Base-by-base conservation (phyloP, 2,113 vertebrate species). In the Ophthalmolycus amberensis region DNA sequence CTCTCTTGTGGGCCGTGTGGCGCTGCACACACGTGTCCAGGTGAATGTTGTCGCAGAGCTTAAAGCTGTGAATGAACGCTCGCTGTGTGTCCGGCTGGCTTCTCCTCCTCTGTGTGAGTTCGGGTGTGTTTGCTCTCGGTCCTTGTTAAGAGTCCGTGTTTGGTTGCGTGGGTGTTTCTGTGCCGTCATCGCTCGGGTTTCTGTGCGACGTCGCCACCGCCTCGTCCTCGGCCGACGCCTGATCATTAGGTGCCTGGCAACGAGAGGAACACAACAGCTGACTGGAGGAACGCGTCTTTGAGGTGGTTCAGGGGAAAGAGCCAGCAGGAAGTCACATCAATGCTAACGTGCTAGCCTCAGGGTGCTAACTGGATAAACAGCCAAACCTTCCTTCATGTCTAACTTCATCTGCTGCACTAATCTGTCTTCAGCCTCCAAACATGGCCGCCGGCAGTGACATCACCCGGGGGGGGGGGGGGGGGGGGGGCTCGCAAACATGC, bases 161-260 rank as follows among this genome's bases (percentile, higher is more conserved):
- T 9, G 60, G 22, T 2, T 71, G 79, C 1, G 82, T 70, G 65
- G 86, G 65, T 1, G 80, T 66, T 56, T 73, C 75, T 11, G 80
- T 15, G 69, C 38, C 14, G 32, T 58, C 68, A 5, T 67, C 70
- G 0, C 1, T 27, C 0, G 72, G 25, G 56, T 77, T 84, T 74
- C 58, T 22, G 18, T 50, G 67, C 0, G 59, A 29, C 27, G 56
- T 12, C 0, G 2, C 42, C 74, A 32, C 77, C 0, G 75, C 56
- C 11, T 58, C 29, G 9, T 71, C 71, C 37, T 79, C 74, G 0
- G 71, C 15, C 4, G 75, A n/a, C 46, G 22, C 72, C 65, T 1
- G 56, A 4, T 85, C 79, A 18, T 74, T 70, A 66, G 64, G 60
- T 63, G 73, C 86, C 93, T 94, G 25, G 77, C 73, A 73, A 89